A percentile compares a stretch with the other conserved stretches of the same genome.
Conservation (phyloP, 30 jellyfish, hydroid and myxozoan genomes). For the Aurelia aurita region DNA sequence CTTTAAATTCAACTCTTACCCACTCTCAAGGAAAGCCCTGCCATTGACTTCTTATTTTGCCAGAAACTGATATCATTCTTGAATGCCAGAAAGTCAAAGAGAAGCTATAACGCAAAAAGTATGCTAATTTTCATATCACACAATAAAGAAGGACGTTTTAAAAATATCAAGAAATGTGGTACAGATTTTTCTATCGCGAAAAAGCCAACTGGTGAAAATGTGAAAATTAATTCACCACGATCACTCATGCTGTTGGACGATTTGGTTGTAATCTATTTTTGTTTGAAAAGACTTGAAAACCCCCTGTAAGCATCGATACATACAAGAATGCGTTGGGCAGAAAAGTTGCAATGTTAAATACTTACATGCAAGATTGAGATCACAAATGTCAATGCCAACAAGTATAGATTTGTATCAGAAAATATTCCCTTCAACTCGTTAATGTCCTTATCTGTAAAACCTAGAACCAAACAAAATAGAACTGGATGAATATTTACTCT, state of each 20-base stretch:
- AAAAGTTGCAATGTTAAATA: not conserved
- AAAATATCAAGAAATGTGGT: too few species aligned
- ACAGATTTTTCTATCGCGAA: too few species aligned
- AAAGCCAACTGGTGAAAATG: too few species aligned
- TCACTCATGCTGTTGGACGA: too few species aligned
- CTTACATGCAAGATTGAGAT: constrained; percentile 96
- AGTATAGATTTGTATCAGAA: constrained; percentile 94
- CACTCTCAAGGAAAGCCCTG: constrained; percentile 92
- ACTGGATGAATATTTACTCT: too few species aligned
- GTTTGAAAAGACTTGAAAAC: too few species aligned
- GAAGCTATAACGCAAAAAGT: constrained; percentile 38
- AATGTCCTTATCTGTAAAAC: constrained; percentile 92
- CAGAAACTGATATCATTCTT: constrained; percentile 96
- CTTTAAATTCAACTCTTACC: constrained; percentile 49
- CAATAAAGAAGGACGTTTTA: too few species aligned
- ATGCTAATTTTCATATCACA: too few species aligned
- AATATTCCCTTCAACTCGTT: constrained; percentile 92
- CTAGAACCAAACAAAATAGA: constrained; percentile 20
- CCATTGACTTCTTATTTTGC: constrained; percentile 92
- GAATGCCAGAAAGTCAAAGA: constrained; percentile 97
- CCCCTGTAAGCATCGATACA: too few species aligned
- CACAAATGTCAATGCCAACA: constrained; percentile 89
- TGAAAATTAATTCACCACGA: too few species aligned
- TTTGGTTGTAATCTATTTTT: too few species aligned
- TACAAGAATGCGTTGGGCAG: too few species aligned